Conservation (phyloP, 2,888 invertebrate species). For the Caenorhabditis doughertyi region DNA sequence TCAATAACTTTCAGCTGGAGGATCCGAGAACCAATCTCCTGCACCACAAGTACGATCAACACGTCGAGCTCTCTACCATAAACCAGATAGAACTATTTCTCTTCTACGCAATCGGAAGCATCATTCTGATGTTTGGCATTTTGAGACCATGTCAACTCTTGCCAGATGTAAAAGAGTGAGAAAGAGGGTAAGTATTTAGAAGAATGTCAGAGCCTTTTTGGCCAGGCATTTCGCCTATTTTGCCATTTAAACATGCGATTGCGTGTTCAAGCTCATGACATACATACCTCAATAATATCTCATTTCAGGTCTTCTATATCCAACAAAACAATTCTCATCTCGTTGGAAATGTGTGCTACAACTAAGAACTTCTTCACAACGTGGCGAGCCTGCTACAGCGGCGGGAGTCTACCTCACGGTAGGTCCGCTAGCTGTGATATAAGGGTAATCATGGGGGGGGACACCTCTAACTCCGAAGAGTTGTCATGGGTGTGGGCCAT, state of each 20-base stretch:
- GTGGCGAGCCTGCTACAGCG: too few relatives aligned
- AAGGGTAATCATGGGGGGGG: too few relatives aligned
- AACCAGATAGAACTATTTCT: conserved; percentile 31
- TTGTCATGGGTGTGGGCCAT: too few relatives aligned
- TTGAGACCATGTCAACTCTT: conserved; percentile 70
- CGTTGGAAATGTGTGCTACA: conserved; percentile 64
- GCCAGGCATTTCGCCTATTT: too few relatives aligned
- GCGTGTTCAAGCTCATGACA: too few relatives aligned
- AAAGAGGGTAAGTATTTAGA: conserved; percentile 49
- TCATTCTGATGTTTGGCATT: conserved; percentile 49
- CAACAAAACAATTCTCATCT: conserved; percentile 46
- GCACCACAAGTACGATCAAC: conserved; percentile 67
- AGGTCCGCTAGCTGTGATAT: too few relatives aligned
- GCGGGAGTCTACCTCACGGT: too few relatives aligned
- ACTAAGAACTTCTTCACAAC: conserved; percentile 68
- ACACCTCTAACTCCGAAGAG: too few relatives aligned
- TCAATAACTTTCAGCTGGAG: conserved; percentile 9
- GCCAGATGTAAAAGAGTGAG: conserved; percentile 70
- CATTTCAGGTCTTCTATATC: conserved; percentile 61
- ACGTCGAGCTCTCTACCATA: conserved; percentile 40
- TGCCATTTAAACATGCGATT: too few relatives aligned
- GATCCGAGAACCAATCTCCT: neutral
- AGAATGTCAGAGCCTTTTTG: neutral
- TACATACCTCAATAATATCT: neutral
- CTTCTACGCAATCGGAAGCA: conserved; percentile 46